A percentile compares a stretch with the other conserved stretches of the same genome.
These are phyloP conservation scores for Trididemnum nubilum DNA, from an alignment of 23 tunicate genomes.

Conservation along the genomic window DNA sequence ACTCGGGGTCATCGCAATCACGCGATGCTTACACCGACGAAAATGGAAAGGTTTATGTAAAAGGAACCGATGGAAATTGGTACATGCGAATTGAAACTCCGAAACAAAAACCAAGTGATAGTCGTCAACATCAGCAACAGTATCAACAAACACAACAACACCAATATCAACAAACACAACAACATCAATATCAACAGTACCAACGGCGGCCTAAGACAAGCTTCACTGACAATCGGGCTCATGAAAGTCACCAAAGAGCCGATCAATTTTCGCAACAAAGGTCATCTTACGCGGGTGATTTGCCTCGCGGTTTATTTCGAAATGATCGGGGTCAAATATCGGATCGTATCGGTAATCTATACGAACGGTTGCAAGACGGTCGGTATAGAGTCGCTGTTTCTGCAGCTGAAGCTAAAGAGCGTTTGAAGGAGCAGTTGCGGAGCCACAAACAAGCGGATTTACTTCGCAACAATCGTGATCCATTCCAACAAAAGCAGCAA, in stretches of 20 bases:
- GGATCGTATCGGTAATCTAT: slow-evolving; percentile 60
- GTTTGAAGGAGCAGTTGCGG: slow-evolving; percentile 36
- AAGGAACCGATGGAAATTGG: slow-evolving; percentile 82
- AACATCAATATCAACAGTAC: background rate
- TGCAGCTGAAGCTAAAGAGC: slow-evolving; percentile 41
- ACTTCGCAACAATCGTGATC: background rate
- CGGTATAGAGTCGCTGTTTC: slow-evolving; percentile 18
- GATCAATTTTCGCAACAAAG: background rate
- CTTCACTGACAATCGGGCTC: background rate
- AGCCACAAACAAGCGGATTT: slow-evolving; percentile 40
- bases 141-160: background rate
- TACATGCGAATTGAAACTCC: slow-evolving; percentile 78
- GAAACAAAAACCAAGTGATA: background rate
- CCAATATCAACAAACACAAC: background rate
- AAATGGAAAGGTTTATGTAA: slow-evolving; percentile 68
- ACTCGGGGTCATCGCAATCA: background rate
- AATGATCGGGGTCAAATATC: slow-evolving; percentile 40
- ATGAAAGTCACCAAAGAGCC: background rate
- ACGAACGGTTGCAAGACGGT: slow-evolving; percentile 44
- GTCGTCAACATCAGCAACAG: background rate
- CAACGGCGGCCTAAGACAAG: slow-evolving; percentile 8
- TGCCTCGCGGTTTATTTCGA: slow-evolving; percentile 58
- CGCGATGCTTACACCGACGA: background rate
- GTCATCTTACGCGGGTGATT: background rate
- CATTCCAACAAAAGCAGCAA: background rate